phyloP scores from a whole-genome alignment of 23 tunicate genomes.

The Trididemnum miniatum region DNA sequence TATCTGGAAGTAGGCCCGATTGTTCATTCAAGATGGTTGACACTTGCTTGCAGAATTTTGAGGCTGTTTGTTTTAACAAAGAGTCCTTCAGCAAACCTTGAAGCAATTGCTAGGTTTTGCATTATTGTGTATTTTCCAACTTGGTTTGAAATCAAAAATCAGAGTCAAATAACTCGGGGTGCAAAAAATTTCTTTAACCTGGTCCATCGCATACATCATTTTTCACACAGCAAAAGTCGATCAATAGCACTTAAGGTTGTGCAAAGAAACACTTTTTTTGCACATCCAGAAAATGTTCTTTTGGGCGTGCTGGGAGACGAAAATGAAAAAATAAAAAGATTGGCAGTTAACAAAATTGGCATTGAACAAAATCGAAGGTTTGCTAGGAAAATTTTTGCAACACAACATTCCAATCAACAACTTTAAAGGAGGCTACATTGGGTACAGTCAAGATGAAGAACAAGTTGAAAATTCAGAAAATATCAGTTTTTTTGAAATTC shows the following conservation, averaged over 20 bases:
- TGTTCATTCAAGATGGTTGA: conserved; percentile 40
- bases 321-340: conserved; percentile 13
- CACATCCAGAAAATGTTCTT: conserved; percentile 41
- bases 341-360: conserved; percentile 11
- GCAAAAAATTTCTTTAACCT: conserved; percentile 17
- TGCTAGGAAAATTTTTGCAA: conserved; percentile 1
- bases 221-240: conserved; percentile 1
- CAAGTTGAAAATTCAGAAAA: neutral
- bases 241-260: conserved; percentile 13
- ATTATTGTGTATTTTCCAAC: conserved; percentile 14
- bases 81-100: conserved; percentile 1
- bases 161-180: conserved; percentile 19
- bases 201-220: neutral
- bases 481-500: neutral
- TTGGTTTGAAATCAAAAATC: too few relatives aligned
- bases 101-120: conserved; percentile 10
- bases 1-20: too few relatives aligned
- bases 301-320: conserved; percentile 28
- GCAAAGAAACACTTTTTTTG: conserved; percentile 35
- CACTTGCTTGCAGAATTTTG: conserved; percentile 25
- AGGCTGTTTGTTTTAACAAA: neutral
- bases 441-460: neutral
- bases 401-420: neutral
- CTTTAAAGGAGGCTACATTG: neutral
- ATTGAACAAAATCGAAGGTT: too few relatives aligned